Evolutionary conservation across 2,888 invertebrate genomes (phyloP), one percentile per base, ranked within the genome.

Genomic region (Amblyjoppa fuscipennis): DNA sequence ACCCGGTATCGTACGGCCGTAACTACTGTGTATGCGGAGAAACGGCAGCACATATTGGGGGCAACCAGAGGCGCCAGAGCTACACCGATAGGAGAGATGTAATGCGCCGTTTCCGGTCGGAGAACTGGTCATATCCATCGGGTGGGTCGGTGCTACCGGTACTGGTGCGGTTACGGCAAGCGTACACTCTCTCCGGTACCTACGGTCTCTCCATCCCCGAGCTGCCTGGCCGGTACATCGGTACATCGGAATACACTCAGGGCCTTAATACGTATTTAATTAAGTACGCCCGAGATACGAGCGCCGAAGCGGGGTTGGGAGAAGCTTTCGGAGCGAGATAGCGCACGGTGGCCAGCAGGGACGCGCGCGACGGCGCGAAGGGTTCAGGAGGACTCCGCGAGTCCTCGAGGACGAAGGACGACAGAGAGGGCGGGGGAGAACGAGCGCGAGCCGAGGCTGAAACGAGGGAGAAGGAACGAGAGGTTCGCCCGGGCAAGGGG

Each of bases 231-330:
- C 73, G 84, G 88, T 86, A 88, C 88, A 89, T 89, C 87, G 88
- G 90, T 90, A 93, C 93, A 93, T 92, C 91, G 92, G 89, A 93
- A 93, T 92, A 93, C 93, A 93, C 93, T 93, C 93, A 90, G 92
- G 88, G 84, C 90, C 91, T 93, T 93, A 93, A 93, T 93, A 93
- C 92, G 92, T 91, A 93, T 93, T 93, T 93, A 93, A 93, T 93
- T 92, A 92, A 93, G 92, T 91, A 90, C 91, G 89, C 89, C 83
- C 87, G 87, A 88, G 89, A 89, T 90, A 90, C 90, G 89, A 88
- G 82, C 7, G 31, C 0, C 28, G 61, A 0, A 56, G 76, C 68
- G 69, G 61, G 16, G 61, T 20, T 20, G 78, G 41, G 81, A 6
- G 68, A 31, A 34, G 71, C 59, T 56, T 71, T 68, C 49, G 59